These are phyloP conservation scores for Tetragonisca angustula DNA, from an alignment of 2,888 invertebrate species.

Conservation along the genomic window DNA sequence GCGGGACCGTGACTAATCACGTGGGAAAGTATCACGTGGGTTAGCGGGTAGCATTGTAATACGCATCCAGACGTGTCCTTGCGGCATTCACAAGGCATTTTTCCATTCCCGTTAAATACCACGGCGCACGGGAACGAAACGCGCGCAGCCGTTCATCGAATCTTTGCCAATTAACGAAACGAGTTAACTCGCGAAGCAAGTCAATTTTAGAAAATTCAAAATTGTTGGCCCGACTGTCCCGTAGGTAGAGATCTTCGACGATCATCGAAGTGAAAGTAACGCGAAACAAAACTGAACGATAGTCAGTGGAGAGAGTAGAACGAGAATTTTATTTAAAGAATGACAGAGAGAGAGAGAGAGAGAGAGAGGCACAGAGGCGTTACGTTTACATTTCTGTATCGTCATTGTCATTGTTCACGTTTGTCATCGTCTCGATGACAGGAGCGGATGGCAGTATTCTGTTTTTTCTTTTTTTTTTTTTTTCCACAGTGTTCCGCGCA, in stretches of 20 bases:
- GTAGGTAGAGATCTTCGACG: too few relatives aligned
- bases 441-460: neutral
- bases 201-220: neutral
- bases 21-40: conserved; percentile 62
- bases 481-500: neutral
- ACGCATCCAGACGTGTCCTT: conserved; percentile 60
- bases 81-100: conserved; percentile 59
- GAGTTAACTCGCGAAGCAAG: neutral
- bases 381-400: too few relatives aligned
- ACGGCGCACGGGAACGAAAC: conserved; percentile 33
- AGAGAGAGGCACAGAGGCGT: neutral
- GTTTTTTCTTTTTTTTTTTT: neutral
- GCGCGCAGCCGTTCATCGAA: conserved; percentile 38
- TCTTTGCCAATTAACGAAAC: conserved; percentile 40
- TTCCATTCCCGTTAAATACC: conserved; percentile 56
- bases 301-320: too few relatives aligned
- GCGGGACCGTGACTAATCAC: conserved; percentile 50
- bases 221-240: too few relatives aligned
- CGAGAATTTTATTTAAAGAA: too few relatives aligned
- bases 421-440: too few relatives aligned
- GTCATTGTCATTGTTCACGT: too few relatives aligned
- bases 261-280: too few relatives aligned
- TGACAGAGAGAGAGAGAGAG: neutral
- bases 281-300: too few relatives aligned
- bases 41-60: conserved; percentile 55